A percentile compares a stretch with the other conserved stretches of the same genome.
phyloP scores from a whole-genome alignment of 2,888 invertebrate species.

The Julus scandinavius region DNA sequence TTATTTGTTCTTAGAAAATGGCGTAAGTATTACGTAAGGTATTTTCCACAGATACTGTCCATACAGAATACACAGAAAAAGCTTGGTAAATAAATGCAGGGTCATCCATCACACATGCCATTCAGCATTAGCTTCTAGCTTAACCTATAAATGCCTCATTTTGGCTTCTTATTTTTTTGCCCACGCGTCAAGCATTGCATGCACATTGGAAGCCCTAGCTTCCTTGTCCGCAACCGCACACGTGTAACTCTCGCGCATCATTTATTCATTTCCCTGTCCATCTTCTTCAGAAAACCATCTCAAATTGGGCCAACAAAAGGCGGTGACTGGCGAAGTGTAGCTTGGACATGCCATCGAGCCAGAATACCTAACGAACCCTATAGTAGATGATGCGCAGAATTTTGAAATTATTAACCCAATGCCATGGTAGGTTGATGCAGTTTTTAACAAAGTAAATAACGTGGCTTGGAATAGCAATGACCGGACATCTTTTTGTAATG shows the following conservation, averaged over 20 bases:
- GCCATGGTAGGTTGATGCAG: no score
- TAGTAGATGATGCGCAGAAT: not conserved
- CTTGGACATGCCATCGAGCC: not conserved
- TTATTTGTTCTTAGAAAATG: no score
- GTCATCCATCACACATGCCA: constrained; percentile 16
- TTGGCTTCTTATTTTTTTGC: not conserved
- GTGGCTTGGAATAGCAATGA: not conserved
- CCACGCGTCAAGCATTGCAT: not conserved
- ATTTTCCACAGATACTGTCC: no score
- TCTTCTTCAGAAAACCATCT: not conserved
- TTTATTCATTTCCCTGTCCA: constrained; percentile 34
- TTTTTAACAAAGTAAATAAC: not conserved
- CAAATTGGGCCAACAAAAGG: not conserved
- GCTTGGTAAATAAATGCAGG: not conserved
- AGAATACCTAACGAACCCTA: not conserved
- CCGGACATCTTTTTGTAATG: not conserved
- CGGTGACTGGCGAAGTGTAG: not conserved
- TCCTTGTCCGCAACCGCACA: not conserved
- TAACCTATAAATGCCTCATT: constrained; percentile 43
- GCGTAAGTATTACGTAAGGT: no score
- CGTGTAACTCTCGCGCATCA: not conserved
- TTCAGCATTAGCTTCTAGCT: constrained; percentile 40
- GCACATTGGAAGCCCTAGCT: not conserved
- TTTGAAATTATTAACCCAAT: not conserved
- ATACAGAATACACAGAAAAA: not conserved